Evolutionary conservation across 2,113 vertebrate genomes (phyloP).

Genomic region (Trochalopteron elliotii): DNA sequence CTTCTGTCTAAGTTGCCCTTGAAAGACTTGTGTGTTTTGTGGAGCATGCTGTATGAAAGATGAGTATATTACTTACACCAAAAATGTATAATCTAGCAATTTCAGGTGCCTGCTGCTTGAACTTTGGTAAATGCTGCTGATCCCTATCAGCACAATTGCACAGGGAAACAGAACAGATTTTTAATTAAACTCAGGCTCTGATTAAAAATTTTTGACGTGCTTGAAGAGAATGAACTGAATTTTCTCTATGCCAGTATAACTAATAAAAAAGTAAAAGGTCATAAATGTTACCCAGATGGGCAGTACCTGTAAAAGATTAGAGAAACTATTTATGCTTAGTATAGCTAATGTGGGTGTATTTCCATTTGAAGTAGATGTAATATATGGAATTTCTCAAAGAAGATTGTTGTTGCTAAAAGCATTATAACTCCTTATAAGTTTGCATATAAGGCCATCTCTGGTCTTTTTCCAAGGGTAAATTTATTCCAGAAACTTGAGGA

Average conservation of each 20-base stretch:
- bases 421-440: neutral
- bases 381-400: neutral
- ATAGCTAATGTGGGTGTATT: neutral
- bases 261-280: neutral
- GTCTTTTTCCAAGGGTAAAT: neutral
- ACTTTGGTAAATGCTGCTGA: neutral
- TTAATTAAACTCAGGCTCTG: neutral
- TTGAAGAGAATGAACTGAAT: neutral
- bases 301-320: neutral
- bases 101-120: neutral
- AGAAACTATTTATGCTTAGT: neutral
- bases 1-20: neutral
- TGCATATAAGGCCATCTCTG: neutral
- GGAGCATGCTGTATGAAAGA: neutral
- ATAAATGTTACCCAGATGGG: neutral
- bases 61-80: neutral
- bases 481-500: neutral
- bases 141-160: neutral
- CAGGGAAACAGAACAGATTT: neutral
- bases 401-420: neutral
- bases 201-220: neutral
- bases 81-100: neutral
- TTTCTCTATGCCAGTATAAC: neutral
- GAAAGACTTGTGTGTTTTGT: neutral
- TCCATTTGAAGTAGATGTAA: neutral